These are phyloP conservation scores for Panurus biarmicus DNA, from an alignment of 2,113 vertebrate species.

Conservation along the genomic window DNA sequence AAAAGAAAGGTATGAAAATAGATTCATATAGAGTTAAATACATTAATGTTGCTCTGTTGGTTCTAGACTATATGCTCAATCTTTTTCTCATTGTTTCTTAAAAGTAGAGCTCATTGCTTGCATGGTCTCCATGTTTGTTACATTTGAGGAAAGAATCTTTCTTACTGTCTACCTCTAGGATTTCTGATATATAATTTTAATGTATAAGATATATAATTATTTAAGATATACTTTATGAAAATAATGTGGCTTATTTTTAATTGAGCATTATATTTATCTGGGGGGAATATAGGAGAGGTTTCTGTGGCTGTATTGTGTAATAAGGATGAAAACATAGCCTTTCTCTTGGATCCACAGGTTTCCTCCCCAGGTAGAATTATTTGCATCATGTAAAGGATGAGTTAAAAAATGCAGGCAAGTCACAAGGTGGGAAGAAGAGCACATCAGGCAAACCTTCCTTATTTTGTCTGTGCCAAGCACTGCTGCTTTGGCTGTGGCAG, in stretches of 20 bases:
- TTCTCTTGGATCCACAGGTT: neutral
- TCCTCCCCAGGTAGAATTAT: neutral
- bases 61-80: neutral
- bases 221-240: neutral
- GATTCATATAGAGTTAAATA: neutral
- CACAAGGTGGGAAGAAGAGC: neutral
- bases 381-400: neutral
- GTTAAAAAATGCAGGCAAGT: neutral
- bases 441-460: neutral
- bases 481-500: neutral
- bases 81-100: neutral
- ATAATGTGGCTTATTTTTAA: neutral
- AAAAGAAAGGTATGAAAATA: slow-evolving; percentile 5
- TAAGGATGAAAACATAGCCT: neutral
- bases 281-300: neutral
- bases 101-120: neutral
- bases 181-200: neutral
- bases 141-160: neutral
- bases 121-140: neutral
- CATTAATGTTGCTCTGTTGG: neutral
- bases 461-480: neutral
- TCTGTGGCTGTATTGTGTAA: neutral
- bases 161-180: neutral
- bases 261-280: neutral
- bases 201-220: neutral